Evolutionary conservation across 2,888 invertebrate genomes (phyloP), one percentile per base, ranked within the genome.

Genomic region (Embidobia sp.): DNA sequence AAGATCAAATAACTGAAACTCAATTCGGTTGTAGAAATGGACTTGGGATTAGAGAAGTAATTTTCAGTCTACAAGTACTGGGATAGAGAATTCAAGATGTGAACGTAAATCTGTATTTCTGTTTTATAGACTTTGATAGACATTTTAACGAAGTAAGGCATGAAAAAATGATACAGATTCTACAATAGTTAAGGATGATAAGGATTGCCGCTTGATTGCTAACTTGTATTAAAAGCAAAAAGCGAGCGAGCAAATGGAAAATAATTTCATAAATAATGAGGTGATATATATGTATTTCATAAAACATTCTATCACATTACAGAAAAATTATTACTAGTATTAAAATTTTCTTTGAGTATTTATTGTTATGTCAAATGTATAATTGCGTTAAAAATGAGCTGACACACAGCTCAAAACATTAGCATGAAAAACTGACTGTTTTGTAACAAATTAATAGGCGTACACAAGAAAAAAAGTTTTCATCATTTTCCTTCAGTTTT

Each of bases 111-210:
- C 11, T 44, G 5, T 44, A 11, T 11, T 5, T 8, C 6, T 44
- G 44, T 26, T 44, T 44, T 8, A 44, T 44, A 11, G 44, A 44
- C 16, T 44, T 44, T 22, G 44, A 44, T 3, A 44, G 26, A 7
- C 22, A 22, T 6, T 44, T 44, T 26, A 26, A 44, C 13, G 4
- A 8, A 7, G 26, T 44, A 11, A 22, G 8, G 13, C 44, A 44
- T 44, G 44, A 44, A 44, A 44, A 44, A 26, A 10, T 44, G 44
- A 26, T 44, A 19, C 22, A 44, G 11, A 22, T 44, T 6, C 7
- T 44, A 13, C 44, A 44, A 8, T 1, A 19, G 6, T 22, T 26
- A 26, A 26, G 22, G 44, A 44, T 11, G 44, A 44, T 26, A 44
- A 26, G 13, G 11, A 44, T 13, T 26, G 10, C 5, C 26, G 22